A percentile compares a stretch with the other conserved stretches of the same genome.
Conservation (phyloP, 2,113 vertebrate species). For the Calypte anna region DNA sequence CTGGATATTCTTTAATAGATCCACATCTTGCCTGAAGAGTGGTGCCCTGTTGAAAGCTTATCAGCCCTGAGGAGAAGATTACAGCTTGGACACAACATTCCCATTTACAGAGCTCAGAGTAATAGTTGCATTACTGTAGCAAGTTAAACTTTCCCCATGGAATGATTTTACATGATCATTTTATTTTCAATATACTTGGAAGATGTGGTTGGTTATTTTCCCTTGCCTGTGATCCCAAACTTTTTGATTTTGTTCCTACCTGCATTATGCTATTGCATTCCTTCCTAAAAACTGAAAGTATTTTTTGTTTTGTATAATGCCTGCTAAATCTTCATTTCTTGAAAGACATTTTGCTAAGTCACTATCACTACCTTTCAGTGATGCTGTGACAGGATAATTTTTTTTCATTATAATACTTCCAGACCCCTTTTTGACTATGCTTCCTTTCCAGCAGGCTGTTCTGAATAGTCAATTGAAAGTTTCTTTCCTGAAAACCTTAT, state of each 20-base stretch:
- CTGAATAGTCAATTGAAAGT: background rate
- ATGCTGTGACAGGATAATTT: background rate
- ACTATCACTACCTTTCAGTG: background rate
- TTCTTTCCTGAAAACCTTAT: background rate
- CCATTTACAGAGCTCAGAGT: slow-evolving; percentile 28
- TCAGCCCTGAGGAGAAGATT: slow-evolving; percentile 35
- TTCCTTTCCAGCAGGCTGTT: background rate
- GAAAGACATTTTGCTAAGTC: background rate
- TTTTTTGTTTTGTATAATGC: background rate
- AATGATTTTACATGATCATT: slow-evolving; percentile 23
- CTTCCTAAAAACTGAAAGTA: background rate
- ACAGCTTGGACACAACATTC: slow-evolving; percentile 42
- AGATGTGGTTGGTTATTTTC: background rate
- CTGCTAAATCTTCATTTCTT: background rate
- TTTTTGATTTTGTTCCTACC: background rate
- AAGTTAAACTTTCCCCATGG: background rate
- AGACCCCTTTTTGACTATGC: background rate
- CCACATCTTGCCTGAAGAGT: slow-evolving; percentile 49
- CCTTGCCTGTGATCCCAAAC: background rate
- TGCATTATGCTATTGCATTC: background rate
- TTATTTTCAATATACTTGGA: background rate
- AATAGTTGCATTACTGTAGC: background rate
- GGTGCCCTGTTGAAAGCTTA: slow-evolving; percentile 27
- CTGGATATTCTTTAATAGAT: slow-evolving; percentile 47
- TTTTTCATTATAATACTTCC: background rate